phyloP scores from a whole-genome alignment of 2,797 vertebrate species.

The Sus cebifrons region DNA sequence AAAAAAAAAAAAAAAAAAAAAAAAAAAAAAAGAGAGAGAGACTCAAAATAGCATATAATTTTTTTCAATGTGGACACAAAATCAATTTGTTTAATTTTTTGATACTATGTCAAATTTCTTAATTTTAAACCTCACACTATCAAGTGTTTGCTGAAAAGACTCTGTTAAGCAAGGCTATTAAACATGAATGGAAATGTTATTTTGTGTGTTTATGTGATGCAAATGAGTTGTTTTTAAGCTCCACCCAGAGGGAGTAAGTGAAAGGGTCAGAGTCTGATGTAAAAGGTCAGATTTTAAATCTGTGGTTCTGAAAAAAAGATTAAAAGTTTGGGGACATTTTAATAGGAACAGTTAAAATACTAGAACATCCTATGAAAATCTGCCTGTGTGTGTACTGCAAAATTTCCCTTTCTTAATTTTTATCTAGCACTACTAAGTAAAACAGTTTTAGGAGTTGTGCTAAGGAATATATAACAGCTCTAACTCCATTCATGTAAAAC shows the following conservation, averaged over 20 bases:
- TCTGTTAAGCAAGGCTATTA: background rate
- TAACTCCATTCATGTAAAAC: background rate
- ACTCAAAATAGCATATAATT: background rate
- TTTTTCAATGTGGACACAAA: background rate
- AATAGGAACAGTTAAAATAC: background rate
- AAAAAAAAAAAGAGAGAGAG: no score
- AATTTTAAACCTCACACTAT: conserved; percentile 8
- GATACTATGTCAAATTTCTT: conserved; percentile 55
- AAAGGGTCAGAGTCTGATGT: background rate
- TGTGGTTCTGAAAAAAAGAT: background rate
- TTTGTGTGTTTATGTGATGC: background rate
- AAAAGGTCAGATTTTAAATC: conserved; percentile 60
- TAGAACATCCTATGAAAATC: background rate
- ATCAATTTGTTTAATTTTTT: background rate
- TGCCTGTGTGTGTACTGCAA: background rate
- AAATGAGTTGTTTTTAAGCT: background rate
- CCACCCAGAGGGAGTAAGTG: background rate
- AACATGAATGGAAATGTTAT: conserved; percentile 40
- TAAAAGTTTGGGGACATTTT: background rate
- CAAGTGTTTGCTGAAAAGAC: background rate
- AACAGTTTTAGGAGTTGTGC: background rate
- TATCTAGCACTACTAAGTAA: background rate
- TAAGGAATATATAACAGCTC: background rate
- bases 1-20: background rate
- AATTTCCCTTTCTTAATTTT: background rate